Evolutionary conservation across 2,888 invertebrate genomes (phyloP), one percentile per base, ranked within the genome.

Genomic region (Diogma glabrata): DNA sequence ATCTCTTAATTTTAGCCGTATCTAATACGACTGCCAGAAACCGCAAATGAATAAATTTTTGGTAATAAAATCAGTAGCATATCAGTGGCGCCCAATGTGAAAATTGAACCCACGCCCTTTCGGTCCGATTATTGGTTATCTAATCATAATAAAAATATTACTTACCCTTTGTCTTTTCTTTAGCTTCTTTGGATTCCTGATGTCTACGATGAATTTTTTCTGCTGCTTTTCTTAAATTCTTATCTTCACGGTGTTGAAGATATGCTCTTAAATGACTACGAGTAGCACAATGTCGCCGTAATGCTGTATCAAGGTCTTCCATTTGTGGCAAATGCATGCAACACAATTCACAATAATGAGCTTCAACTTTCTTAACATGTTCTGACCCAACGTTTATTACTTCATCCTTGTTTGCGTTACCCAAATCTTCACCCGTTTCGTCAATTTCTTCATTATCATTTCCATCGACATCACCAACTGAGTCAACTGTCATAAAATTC

Each of bases 401-500:
- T 54, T 81, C 79, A 60, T 83, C 81, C 33, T 62, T 65, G 62
- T 79, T 81, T 53, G 73, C 70, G 59, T 81, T 80, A 55, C 79
- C 78, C 20, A 72, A 75, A 50, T 76, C 77, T 47, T 78, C 77
- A 59, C 79, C 80, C 36, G 72, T 72, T 26, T 69, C 71, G 46
- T 69, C 73, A 59, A 33, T 30, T 33, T 62, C 64, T 63, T 77
- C 77, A 51, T 7, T 55, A 23, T 58, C 61, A 66, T 71, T 71
- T 79, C 82, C 84, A 69, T 87, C 87, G 20, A 85, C 84, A 67
- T 87, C 87, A 7, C 89, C 89, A 24, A 89, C 86, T 3, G 89
- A 88, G 68, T 90, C 89, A n/a, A 90, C 77, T 1, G 89, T 88
- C 75, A 87, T 84, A 63, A 88, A 89, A 63, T 87, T 87, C 57